phyloP scores from a whole-genome alignment of 1,140 invertebrate genomes.

The Formica exsecta region DNA sequence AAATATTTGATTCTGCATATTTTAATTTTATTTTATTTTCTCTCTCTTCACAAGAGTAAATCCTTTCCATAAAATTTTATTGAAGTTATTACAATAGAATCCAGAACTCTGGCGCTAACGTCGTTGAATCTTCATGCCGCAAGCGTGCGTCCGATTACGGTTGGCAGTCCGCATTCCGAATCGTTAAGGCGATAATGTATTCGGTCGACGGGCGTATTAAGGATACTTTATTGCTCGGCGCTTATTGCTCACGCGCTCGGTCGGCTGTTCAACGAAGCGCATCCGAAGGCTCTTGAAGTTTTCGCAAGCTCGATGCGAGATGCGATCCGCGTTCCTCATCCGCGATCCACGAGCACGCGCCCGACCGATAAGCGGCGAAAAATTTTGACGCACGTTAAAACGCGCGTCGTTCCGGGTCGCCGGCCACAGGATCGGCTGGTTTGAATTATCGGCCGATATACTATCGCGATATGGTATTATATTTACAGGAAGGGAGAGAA shows the following conservation, averaged over 20 bases:
- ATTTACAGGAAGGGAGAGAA: slow-evolving; percentile 10
- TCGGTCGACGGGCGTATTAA: slow-evolving; percentile 76
- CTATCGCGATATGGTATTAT: slow-evolving; percentile 57
- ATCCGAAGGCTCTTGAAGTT: slow-evolving; percentile 68
- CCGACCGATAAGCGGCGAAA: slow-evolving; percentile 65
- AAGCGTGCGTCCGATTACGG: slow-evolving; percentile 65
- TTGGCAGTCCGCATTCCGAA: slow-evolving; percentile 72
- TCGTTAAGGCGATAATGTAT: slow-evolving; percentile 77
- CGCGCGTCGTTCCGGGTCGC: slow-evolving; percentile 73
- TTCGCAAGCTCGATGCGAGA: slow-evolving; percentile 51
- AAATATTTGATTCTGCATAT: too few relatives aligned
- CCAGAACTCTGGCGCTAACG: not conserved
- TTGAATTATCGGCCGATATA: slow-evolving; percentile 60
- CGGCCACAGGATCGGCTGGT: slow-evolving; percentile 33
- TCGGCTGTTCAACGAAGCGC: slow-evolving; percentile 67
- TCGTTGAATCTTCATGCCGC: slow-evolving; percentile 49
- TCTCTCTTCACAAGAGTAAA: not conserved
- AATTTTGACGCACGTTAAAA: slow-evolving; percentile 67
- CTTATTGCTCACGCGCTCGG: slow-evolving; percentile 54
- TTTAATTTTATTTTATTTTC: too few relatives aligned
- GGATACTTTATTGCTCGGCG: slow-evolving; percentile 75
- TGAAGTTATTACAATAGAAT: slow-evolving; percentile 6
- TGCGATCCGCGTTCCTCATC: slow-evolving; percentile 37
- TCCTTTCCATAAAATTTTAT: not conserved
- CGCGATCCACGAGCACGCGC: slow-evolving; percentile 41